Evolutionary conservation across 2,113 vertebrate species (phyloP).

Genomic region (Taurulus bubalis): DNA sequence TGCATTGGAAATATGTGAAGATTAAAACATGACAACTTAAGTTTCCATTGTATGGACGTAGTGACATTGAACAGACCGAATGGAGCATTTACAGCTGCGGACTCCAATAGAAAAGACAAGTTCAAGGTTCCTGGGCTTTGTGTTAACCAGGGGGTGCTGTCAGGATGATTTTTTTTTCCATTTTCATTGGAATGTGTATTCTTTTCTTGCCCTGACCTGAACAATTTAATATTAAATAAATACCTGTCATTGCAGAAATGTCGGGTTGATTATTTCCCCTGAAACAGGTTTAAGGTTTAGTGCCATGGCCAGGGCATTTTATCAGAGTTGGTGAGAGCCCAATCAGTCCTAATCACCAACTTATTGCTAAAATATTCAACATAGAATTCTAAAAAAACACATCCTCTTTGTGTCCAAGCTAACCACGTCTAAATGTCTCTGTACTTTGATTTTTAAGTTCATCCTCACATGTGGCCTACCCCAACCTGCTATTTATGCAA

Average conservation of each 20-base stretch:
- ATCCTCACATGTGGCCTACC: neutral
- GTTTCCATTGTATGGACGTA: neutral
- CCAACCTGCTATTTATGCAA: neutral
- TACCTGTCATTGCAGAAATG: constrained; percentile 2
- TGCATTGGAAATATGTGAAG: neutral
- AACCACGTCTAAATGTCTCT: neutral
- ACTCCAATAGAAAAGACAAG: constrained; percentile 16
- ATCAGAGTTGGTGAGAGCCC: neutral
- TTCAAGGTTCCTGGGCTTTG: constrained; percentile 22
- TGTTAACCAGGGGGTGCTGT: constrained; percentile 18
- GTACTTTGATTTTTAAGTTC: constrained; percentile 8
- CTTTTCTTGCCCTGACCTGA: neutral
- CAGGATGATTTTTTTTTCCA: neutral
- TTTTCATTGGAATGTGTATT: neutral
- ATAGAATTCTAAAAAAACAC: neutral
- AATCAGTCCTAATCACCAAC: neutral
- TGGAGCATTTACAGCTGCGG: neutral
- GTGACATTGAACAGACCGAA: constrained; percentile 21
- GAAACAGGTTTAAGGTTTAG: constrained; percentile 1
- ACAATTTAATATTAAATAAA: neutral
- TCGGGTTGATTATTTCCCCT: constrained; percentile 1
- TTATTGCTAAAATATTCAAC: neutral
- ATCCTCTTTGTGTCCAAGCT: neutral
- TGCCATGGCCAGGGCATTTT: neutral
- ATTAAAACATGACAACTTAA: neutral